Evolutionary conservation across 2,888 invertebrate genomes (phyloP).

Genomic region (Ophioninae sp.): DNA sequence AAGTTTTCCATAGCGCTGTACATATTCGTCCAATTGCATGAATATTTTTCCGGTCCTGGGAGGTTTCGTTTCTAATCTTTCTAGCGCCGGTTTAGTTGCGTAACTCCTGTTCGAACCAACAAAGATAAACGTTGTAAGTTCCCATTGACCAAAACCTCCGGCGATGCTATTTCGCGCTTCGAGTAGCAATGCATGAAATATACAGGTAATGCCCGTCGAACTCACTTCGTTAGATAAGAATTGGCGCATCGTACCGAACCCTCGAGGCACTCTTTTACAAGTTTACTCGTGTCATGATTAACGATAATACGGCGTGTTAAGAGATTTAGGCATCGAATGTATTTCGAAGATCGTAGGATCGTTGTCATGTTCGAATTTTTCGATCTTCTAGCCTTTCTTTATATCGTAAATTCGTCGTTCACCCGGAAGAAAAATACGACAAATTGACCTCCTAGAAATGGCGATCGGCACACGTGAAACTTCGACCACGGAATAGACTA

Average conservation of each 20-base stretch:
- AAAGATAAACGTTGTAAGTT: not conserved
- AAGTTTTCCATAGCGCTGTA: slow-evolving; percentile 88
- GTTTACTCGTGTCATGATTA: slow-evolving; percentile 47
- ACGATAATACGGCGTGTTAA: slow-evolving; percentile 87
- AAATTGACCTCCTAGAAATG: not conserved
- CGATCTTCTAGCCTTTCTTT: not conserved
- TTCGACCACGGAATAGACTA: not conserved
- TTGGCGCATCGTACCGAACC: slow-evolving; percentile 40
- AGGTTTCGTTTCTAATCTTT: slow-evolving; percentile 82
- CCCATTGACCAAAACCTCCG: not conserved
- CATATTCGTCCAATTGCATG: slow-evolving; percentile 87
- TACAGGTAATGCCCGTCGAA: not conserved
- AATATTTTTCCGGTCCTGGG: slow-evolving; percentile 86
- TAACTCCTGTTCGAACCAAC: slow-evolving; percentile 82
- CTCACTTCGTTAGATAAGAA: slow-evolving; percentile 55
- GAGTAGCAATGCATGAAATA: not conserved
- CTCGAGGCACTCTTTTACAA: slow-evolving; percentile 30
- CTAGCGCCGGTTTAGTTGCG: slow-evolving; percentile 82
- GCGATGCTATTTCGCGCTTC: not conserved
- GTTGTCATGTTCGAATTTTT: slow-evolving; percentile 83
- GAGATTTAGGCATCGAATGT: slow-evolving; percentile 88
- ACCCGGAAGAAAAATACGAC: slow-evolving; percentile 22
- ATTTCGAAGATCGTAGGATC: slow-evolving; percentile 88
- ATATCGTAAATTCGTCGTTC: slow-evolving; percentile 17
- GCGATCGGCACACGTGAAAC: slow-evolving; percentile 49